Evolutionary conservation across 2,797 vertebrate species (phyloP), one percentile per base, ranked within the genome.

Genomic region (Anas bernieri): DNA sequence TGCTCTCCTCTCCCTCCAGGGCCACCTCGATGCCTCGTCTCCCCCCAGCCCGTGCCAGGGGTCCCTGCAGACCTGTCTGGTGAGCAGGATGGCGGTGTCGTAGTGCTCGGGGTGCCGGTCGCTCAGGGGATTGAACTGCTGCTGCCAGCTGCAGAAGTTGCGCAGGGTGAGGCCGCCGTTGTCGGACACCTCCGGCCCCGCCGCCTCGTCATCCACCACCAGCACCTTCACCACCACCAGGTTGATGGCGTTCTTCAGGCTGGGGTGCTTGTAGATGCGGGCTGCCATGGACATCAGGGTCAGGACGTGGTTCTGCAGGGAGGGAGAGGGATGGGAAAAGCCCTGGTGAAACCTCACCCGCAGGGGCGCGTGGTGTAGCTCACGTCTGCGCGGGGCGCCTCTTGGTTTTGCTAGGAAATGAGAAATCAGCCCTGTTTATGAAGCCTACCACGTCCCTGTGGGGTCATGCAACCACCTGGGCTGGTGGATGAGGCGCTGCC

Each of bases 131-230:
- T 99, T 99, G 97, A 99, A 98, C n/a, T 56, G 95, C 83, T 98
- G 98, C 94, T 99, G 99, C 99, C 99, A 99, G 90, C 92, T 98
- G 94, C 99, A 99, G 98, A 99, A 99, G 97, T 98, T 99, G 20
- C 99, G 98, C 30, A 99, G 98, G 2, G 98, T 98, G 54, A 99
- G 98, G 0, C 98, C 99, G 0, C 99, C 99, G 0, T 99, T 99
- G 97, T 98, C 98, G 0, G 99, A 99, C 46, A 99, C 94, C 77
- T 98, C 97, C 0, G 99, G 99, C 16, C 99, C 99, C 1, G 91
- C 97, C 1, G 98, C 97, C 18, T 97, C 98, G 1, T 99, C 98
- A 52, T 99, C 99, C 83, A 99, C 97, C 63, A 99, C 97, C 95
- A 99, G 70, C 97, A 99, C 98, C 95, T 99, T 99, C 46, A 99